A percentile compares a stretch with the other conserved stretches of the same genome.
Evolutionary conservation across 2,113 vertebrate genomes (phyloP).

Genomic region (Catharus bicknelli): DNA sequence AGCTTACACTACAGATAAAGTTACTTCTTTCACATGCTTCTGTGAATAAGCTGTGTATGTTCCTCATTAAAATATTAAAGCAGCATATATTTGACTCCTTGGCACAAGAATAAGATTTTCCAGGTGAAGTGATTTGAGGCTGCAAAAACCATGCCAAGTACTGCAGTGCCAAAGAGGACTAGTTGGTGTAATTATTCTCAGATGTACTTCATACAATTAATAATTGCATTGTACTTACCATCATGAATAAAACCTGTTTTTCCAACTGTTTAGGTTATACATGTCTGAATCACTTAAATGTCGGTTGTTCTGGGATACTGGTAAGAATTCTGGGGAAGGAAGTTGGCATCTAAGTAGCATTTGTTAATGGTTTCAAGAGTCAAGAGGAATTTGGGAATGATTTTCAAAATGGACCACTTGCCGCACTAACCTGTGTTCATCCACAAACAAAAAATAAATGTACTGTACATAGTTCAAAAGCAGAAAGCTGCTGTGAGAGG

Average conservation of each 20-base stretch:
- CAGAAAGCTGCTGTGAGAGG: not conserved
- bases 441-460: accelerated
- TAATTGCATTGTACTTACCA: not conserved
- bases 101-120: not conserved
- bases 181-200: not conserved
- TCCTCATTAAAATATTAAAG: slow-evolving; percentile 28
- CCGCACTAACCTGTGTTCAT: not conserved
- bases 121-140: slow-evolving; percentile 21
- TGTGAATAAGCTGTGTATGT: not conserved
- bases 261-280: not conserved
- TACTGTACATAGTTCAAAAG: not conserved
- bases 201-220: not conserved
- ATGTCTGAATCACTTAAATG: not conserved
- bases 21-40: not conserved
- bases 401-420: not conserved
- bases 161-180: not conserved
- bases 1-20: not conserved
- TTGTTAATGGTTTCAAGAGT: not conserved
- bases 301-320: not conserved
- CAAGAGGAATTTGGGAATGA: not conserved
- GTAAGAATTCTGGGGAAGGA: not conserved
- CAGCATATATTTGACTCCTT: not conserved
- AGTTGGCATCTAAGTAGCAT: not conserved
- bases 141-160: not conserved
- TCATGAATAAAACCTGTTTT: not conserved